phyloP scores from a whole-genome alignment of 2,797 vertebrate genomes.

The Enteromius anoplus region DNA sequence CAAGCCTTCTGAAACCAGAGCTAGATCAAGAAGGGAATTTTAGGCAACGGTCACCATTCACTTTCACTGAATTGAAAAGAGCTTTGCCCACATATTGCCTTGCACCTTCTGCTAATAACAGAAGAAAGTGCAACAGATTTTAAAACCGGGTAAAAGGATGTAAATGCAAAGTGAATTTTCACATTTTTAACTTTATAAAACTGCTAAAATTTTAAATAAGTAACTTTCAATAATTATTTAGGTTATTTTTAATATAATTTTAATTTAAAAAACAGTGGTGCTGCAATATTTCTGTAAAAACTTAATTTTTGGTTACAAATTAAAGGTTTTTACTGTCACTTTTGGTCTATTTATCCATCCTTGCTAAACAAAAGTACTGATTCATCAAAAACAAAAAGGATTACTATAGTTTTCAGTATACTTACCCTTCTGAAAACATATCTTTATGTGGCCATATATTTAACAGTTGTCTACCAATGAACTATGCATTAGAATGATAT shows the following conservation, averaged over 20 bases:
- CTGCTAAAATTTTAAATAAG: background rate
- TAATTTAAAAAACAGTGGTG: no score
- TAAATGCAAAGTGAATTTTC: background rate
- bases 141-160: background rate
- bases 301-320: no score
- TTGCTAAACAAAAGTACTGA: background rate
- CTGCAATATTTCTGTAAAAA: no score
- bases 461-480: background rate
- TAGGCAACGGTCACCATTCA: background rate
- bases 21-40: background rate
- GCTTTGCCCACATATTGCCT: background rate
- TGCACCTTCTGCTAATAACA: background rate
- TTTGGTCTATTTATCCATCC: background rate
- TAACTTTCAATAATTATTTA: background rate
- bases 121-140: background rate
- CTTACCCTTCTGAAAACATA: background rate
- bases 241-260: background rate
- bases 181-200: background rate
- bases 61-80: background rate
- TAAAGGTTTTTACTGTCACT: background rate
- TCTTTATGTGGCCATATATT: background rate
- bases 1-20: background rate
- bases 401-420: background rate
- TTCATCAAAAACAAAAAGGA: background rate
- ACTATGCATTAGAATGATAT: conserved; percentile 3